phyloP scores from a whole-genome alignment of 2,113 vertebrate species.

The Lampris incognitus region DNA sequence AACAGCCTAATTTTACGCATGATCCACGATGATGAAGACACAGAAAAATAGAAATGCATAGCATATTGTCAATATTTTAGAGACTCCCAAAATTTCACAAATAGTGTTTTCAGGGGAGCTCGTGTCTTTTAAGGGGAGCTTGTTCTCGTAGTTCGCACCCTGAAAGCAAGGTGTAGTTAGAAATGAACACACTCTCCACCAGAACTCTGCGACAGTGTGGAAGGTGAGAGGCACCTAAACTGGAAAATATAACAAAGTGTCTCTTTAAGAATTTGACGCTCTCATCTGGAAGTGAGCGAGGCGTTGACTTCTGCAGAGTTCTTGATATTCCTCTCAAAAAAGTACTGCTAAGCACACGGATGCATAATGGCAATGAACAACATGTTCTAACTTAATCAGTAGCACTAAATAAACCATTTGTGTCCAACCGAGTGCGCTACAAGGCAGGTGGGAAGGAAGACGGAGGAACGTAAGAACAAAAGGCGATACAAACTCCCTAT shows the following conservation, averaged over 20 bases:
- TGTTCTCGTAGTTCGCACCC: not conserved
- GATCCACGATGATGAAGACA: too few species aligned
- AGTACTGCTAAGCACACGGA: not conserved
- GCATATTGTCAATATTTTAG: too few species aligned
- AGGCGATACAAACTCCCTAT: slow-evolving; percentile 14
- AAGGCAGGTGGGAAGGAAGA: not conserved
- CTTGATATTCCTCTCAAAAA: slow-evolving; percentile 10
- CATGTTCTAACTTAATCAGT: not conserved
- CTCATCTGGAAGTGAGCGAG: slow-evolving; percentile 59
- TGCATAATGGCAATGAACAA: not conserved
- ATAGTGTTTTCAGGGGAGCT: too few species aligned
- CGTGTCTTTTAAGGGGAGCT: not conserved
- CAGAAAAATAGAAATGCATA: too few species aligned
- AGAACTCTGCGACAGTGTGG: slow-evolving; percentile 31
- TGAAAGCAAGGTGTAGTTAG: slow-evolving; percentile 41
- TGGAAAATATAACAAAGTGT: slow-evolving; percentile 24
- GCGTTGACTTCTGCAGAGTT: slow-evolving; percentile 4
- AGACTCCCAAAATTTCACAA: too few species aligned
- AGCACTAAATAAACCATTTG: slow-evolving; percentile 3
- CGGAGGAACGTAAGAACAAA: slow-evolving; percentile 3
- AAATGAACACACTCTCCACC: slow-evolving; percentile 29
- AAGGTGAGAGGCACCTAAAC: slow-evolving; percentile 26
- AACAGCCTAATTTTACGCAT: too few species aligned
- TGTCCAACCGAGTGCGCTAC: not conserved
- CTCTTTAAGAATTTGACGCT: slow-evolving; percentile 43